Evolutionary conservation across 2,113 vertebrate genomes (phyloP), one percentile per base, ranked within the genome.

Genomic region (Gasterosteus nipponicus): DNA sequence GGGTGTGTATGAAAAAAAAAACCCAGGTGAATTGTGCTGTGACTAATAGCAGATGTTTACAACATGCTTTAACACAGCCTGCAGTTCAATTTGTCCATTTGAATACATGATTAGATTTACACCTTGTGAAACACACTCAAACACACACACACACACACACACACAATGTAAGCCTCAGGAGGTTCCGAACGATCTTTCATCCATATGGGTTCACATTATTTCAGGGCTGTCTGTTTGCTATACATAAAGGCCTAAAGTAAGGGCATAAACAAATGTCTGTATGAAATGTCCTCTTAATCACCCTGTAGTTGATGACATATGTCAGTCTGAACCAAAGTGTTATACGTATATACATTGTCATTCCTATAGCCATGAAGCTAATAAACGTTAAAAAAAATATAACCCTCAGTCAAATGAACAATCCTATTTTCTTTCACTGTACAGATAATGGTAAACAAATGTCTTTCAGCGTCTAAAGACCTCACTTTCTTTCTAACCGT

Each of bases 21-120:
- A 60, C n/a, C n/a, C 87, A 91, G 91, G 86, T 89, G 86, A 88
- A 87, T 79, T 56, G 80, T 87, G 78, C 76, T 87, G 87, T 89
- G 83, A 90, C 80, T 89, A 86, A 90, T 78, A 63, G 78, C 86
- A 89, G 77, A 89, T 86, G 87, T 87, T 90, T 87, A 80, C 77
- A 74, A 74, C 72, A 64, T 67, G 62, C 39, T 77, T 86, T 75
- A 39, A 58, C 44, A 57, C 60, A 38, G 59, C 62, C 53, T 31
- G 58, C 72, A 65, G 56, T 84, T 78, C 77, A 78, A 63, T 75
- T 51, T 72, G 26, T 76, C 71, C 53, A 39, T 85, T 78, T 81
- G 47, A 38, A 60, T 62, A 73, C 53, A 64, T 69, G 42, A 77
- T 75, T 39, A 68, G 57, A 70, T 60, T 33, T 26, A 74, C 80